Conservation (phyloP, 2,797 vertebrate genomes). For the Paramormyrops hopkinsi region DNA sequence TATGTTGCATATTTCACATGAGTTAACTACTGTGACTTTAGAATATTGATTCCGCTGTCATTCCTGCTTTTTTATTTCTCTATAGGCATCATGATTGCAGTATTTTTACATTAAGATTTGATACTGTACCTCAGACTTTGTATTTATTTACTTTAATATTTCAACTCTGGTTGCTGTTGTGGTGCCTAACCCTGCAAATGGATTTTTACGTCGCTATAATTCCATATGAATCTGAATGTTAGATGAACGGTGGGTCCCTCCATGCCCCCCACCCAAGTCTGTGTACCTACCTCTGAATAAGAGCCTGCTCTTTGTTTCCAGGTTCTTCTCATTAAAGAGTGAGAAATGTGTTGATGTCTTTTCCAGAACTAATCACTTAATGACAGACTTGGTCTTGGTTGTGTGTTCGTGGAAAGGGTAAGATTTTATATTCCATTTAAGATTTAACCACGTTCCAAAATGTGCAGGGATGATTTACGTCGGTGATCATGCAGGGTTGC, state of each 20-base stretch:
- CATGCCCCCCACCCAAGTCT: constrained; percentile 25
- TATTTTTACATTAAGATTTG: constrained; percentile 39
- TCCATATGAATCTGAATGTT: constrained; percentile 28
- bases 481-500: not conserved
- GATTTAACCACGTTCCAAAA: not conserved
- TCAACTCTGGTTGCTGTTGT: constrained; percentile 30
- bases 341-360: not conserved
- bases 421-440: not conserved
- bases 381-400: not conserved
- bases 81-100: constrained; percentile 36
- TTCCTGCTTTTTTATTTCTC: constrained; percentile 32
- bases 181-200: constrained; percentile 39
- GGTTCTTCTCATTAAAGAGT: constrained; percentile 12
- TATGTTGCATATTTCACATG: constrained; percentile 26
- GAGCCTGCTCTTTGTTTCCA: not conserved
- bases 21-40: constrained; percentile 47
- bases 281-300: constrained; percentile 40
- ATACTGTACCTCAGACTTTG: constrained; percentile 26
- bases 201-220: constrained; percentile 25
- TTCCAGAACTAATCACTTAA: not conserved
- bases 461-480: not conserved
- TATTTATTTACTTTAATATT: constrained; percentile 39
- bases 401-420: not conserved
- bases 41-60: constrained; percentile 25
- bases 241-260: constrained; percentile 21